A percentile compares a stretch with the other conserved stretches of the same genome.
These are phyloP conservation scores for Zaprionus capensis DNA, from an alignment of 1,140 invertebrate genomes.

Conservation along the genomic window DNA sequence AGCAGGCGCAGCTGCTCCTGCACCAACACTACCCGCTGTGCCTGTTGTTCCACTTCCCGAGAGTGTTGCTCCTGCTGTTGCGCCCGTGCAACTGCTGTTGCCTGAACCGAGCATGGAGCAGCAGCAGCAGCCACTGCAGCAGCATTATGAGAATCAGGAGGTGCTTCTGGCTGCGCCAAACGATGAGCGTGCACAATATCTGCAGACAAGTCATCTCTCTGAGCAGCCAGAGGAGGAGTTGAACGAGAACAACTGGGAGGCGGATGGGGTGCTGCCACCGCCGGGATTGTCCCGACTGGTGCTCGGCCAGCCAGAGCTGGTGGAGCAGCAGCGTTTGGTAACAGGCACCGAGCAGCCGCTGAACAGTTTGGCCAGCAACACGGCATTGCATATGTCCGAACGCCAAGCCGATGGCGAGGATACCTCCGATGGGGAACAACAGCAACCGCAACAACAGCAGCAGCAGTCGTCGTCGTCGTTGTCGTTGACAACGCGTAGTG, in stretches of 20 bases:
- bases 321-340: slow-evolving; percentile 84
- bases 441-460: slow-evolving; percentile 5
- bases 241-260: slow-evolving; percentile 60
- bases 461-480: not conserved
- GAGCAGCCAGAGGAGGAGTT: slow-evolving; percentile 85
- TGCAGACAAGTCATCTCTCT: slow-evolving; percentile 89
- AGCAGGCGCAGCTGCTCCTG: not conserved
- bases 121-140: slow-evolving; percentile 5
- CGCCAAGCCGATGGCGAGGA: slow-evolving; percentile 83
- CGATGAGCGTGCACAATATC: slow-evolving; percentile 89
- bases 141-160: slow-evolving; percentile 60
- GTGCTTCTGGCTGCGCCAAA: slow-evolving; percentile 84
- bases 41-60: no score
- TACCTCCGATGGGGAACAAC: slow-evolving; percentile 70
- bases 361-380: slow-evolving; percentile 75
- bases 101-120: slow-evolving; percentile 14
- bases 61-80: not conserved
- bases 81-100: slow-evolving; percentile 24
- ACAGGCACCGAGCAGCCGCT: slow-evolving; percentile 76
- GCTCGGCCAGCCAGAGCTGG: slow-evolving; percentile 87
- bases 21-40: slow-evolving; percentile 16
- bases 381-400: slow-evolving; percentile 69
- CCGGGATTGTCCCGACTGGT: slow-evolving; percentile 87
- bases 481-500: slow-evolving; percentile 21
- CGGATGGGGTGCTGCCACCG: slow-evolving; percentile 85